Evolutionary conservation across 2,113 vertebrate genomes (phyloP), one percentile per base, ranked within the genome.

Genomic region (Fulica atra): DNA sequence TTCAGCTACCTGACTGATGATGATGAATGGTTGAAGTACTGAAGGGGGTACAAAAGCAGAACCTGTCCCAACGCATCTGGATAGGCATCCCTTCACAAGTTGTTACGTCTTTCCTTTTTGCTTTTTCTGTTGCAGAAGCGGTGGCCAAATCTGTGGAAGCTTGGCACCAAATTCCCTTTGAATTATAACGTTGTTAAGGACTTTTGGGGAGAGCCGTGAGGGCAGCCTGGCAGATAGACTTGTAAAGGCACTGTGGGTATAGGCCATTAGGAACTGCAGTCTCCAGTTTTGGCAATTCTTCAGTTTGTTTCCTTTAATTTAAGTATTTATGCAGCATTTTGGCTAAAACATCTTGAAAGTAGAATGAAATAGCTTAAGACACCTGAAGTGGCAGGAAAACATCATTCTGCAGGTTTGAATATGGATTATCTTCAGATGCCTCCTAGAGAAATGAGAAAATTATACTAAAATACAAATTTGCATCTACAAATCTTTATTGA

Each of bases 61-160:
- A n/a, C 23, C 19, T 84, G 46, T 44, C 19, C 42, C 28, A 15
- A 63, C 9, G 1, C 8, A 28, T 35, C 53, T 56, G 51, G 12
- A 40, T 69, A 1, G 9, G 13, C 24, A 13, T 38, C 36, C 10
- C 13, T 86, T 36, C 16, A 21, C 0, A 0, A 42, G 17, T 40
- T 72, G 9, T 61, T 73, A 21, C 1, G 0, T 38, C 53, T 71
- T n/a, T 53, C 57, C 16, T 56, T 87, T 71, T 72, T 0, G 0
- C 14, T 42, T 44, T 51, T 85, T 25, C 66, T 51, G 0, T 26
- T 76, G 54, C n/a, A 77, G 44, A 82, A 29, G 10, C 31, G 21
- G 20, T 59, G 31, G 18, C 46, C n/a, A 12, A 48, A 11, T 60
- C 38, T 0, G 0, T 50, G 68, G 44, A 46, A 82, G 29, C 31